A percentile compares a stretch with the other conserved stretches of the same genome.
These are phyloP conservation scores for Lithophane semibrunnea DNA, from an alignment of 2,888 invertebrate species.

Conservation along the genomic window DNA sequence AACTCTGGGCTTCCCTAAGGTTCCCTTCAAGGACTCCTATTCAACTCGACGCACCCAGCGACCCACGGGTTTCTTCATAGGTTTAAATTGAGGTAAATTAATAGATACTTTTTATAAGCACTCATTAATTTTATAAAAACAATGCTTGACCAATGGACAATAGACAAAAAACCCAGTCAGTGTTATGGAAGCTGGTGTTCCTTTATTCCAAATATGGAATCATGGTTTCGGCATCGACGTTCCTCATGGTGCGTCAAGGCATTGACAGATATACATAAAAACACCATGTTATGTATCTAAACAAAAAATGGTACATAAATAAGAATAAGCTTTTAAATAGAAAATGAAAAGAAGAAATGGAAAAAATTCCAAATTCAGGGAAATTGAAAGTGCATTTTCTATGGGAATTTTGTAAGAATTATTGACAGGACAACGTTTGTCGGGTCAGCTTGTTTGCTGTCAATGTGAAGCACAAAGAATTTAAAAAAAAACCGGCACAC, in stretches of 20 bases:
- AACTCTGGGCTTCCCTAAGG: constrained; percentile 85
- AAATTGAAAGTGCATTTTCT: too few relatives aligned
- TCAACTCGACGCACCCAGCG: constrained; percentile 30
- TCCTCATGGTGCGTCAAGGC: not conserved
- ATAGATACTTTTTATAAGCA: constrained; percentile 11
- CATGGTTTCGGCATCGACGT: not conserved
- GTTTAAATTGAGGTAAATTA: constrained; percentile 49
- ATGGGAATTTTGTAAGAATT: too few relatives aligned
- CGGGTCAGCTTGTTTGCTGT: too few relatives aligned
- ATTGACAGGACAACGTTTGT: too few relatives aligned
- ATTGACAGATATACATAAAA: not conserved
- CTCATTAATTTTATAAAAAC: constrained; percentile 11
- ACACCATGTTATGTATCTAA: not conserved
- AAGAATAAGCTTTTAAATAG: too few relatives aligned
- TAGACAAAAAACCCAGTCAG: constrained; percentile 17
- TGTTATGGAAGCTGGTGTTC: not conserved
- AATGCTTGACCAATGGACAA: constrained; percentile 12
- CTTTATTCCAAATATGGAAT: not conserved
- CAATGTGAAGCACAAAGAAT: too few relatives aligned
- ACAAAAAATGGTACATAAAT: too few relatives aligned
- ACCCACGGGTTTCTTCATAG: constrained; percentile 51
- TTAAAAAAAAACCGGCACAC: not conserved
- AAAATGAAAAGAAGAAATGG: too few relatives aligned
- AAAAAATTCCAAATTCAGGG: too few relatives aligned
- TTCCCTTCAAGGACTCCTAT: constrained; percentile 82